Conservation (phyloP, 2,888 invertebrate species). For the Tromatobia lineatoria region DNA sequence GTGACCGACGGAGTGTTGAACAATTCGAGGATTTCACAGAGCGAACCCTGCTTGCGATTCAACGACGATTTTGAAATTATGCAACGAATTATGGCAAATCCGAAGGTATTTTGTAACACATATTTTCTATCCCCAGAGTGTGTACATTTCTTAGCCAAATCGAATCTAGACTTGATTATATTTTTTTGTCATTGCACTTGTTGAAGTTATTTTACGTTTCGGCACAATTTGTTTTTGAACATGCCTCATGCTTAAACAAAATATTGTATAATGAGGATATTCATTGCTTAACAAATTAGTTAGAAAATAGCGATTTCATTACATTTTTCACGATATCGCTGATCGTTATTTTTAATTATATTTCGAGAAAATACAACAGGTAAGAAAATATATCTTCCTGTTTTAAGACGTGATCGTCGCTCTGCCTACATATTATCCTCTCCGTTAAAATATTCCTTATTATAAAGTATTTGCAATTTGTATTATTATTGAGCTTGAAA, state of each 20-base stretch:
- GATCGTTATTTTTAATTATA: no score
- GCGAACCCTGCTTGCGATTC: conserved; percentile 61
- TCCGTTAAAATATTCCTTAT: no score
- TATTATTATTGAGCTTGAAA: no score
- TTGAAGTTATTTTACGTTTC: no score
- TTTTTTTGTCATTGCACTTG: background rate
- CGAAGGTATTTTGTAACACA: conserved; percentile 19
- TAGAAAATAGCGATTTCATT: no score
- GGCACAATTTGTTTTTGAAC: no score
- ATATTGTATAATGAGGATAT: no score
- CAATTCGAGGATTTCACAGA: conserved; percentile 58
- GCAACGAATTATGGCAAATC: conserved; percentile 31
- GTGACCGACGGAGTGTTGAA: conserved; percentile 51
- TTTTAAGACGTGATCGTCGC: background rate
- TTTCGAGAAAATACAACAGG: background rate
- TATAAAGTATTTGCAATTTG: no score
- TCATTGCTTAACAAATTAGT: no score
- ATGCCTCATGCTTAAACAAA: no score
- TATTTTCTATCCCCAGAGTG: background rate
- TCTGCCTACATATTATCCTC: no score
- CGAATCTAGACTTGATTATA: background rate
- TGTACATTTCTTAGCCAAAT: background rate
- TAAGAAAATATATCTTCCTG: background rate
- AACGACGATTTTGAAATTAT: conserved; percentile 57
- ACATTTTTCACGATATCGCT: no score